Evolutionary conservation across 2,797 vertebrate species (phyloP).

Genomic region (Catostomus latipinnis): DNA sequence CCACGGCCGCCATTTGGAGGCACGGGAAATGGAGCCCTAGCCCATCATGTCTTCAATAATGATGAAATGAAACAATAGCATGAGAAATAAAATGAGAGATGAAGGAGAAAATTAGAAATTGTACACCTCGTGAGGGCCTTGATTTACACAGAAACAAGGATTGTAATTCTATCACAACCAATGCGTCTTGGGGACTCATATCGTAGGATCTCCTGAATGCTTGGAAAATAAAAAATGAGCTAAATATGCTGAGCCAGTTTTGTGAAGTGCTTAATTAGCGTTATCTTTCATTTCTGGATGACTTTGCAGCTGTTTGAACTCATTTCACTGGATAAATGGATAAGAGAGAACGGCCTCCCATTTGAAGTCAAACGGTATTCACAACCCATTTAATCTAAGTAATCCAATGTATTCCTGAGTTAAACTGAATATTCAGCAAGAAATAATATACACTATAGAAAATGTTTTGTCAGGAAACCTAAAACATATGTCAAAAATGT

Average conservation of each 20-base stretch:
- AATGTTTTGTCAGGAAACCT: neutral
- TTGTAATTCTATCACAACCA: neutral
- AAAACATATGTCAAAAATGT: too few relatives aligned
- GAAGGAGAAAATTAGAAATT: constrained; percentile 28
- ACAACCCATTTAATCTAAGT: neutral
- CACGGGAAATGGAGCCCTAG: constrained; percentile 34
- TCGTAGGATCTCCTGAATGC: neutral
- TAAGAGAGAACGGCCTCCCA: neutral
- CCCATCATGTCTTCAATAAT: constrained; percentile 49
- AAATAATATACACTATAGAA: neutral
- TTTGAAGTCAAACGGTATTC: neutral
- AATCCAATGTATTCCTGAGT: too few relatives aligned
- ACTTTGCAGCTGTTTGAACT: constrained; percentile 25
- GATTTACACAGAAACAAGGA: neutral
- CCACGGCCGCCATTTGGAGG: constrained; percentile 40
- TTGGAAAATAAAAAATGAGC: constrained; percentile 13
- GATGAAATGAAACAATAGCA: constrained; percentile 43
- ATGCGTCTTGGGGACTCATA: neutral
- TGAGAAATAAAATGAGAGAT: constrained; percentile 27
- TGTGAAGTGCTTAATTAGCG: constrained; percentile 35
- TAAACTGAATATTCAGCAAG: too few relatives aligned
- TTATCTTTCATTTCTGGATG: constrained; percentile 25
- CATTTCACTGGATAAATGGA: constrained; percentile 2
- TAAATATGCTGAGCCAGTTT: constrained; percentile 8
- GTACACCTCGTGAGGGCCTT: neutral